Percentiles rank a stretch among this genome's conserved stretches.
phyloP scores from a whole-genome alignment of 2,113 vertebrate species.

The Galemys pyrenaicus region DNA sequence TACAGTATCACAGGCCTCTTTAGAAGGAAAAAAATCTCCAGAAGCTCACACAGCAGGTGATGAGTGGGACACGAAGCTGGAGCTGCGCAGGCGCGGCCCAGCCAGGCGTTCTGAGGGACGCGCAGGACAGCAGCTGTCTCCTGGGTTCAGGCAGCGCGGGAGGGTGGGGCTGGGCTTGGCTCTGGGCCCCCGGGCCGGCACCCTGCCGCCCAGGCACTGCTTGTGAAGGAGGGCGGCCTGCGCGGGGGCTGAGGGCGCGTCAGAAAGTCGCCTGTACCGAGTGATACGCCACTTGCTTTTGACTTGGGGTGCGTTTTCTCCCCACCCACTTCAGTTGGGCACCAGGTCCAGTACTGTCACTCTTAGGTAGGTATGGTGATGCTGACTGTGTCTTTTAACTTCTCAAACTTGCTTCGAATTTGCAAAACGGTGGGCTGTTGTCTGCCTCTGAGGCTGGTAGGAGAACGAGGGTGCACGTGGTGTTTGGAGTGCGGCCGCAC shows the following conservation, averaged over 20 bases:
- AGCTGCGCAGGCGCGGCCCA: too few relatives aligned
- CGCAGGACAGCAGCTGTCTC: neutral
- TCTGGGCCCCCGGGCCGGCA: too few relatives aligned
- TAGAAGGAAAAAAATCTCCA: neutral
- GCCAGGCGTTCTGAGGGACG: too few relatives aligned
- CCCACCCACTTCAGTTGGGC: neutral
- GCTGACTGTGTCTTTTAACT: neutral
- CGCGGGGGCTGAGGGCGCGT: neutral
- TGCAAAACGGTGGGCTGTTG: neutral
- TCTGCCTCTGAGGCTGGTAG: too few relatives aligned
- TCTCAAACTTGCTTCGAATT: neutral
- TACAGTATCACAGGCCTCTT: neutral
- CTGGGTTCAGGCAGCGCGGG: neutral
- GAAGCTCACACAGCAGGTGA: neutral
- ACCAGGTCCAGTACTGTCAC: neutral
- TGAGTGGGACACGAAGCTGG: neutral
- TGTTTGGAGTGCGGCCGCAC: too few relatives aligned
- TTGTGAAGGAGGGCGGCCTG: neutral
- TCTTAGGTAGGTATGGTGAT: neutral
- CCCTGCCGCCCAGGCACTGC: too few relatives aligned
- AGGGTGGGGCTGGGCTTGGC: neutral
- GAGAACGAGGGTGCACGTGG: too few relatives aligned
- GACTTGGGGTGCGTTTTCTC: neutral
- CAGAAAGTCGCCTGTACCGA: neutral
- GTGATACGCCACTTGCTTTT: neutral